Evolutionary conservation across 37 sponge, comb jelly and placozoan species (phyloP).

Genomic region (Cladorhizidae sp.): DNA sequence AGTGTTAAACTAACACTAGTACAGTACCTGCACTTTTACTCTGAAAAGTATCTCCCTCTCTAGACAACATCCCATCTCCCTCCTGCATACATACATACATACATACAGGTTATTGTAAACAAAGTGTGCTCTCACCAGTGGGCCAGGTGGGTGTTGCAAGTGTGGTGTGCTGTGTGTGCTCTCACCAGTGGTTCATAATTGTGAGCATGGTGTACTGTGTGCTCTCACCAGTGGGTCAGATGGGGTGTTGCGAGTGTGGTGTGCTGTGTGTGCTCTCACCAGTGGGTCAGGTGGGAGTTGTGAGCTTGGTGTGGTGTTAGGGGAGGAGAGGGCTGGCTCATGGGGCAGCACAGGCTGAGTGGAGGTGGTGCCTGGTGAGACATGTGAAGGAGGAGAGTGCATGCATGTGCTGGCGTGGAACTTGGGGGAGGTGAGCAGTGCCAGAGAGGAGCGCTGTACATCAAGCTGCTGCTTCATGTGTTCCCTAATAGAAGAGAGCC

Average conservation of each 20-base stretch:
- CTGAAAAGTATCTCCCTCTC: constrained; percentile 45
- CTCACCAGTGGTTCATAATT: too few species aligned
- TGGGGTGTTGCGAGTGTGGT: too few species aligned
- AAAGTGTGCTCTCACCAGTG: too few species aligned
- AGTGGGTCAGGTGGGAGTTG: constrained; percentile 6
- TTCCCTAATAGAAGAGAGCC: constrained; percentile 25
- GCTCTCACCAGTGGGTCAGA: too few species aligned
- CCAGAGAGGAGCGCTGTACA: not conserved
- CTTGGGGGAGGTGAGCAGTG: not conserved
- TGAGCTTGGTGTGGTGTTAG: not conserved
- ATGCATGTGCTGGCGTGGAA: not conserved
- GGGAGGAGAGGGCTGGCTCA: not conserved
- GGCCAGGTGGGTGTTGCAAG: too few species aligned
- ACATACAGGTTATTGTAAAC: too few species aligned
- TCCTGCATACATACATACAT: not conserved
- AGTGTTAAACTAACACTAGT: not conserved
- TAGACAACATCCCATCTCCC: constrained; percentile 36
- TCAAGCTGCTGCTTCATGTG: constrained; percentile 43
- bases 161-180: too few species aligned
- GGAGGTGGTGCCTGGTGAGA: not conserved
- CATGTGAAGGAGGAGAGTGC: not conserved
- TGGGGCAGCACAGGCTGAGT: not conserved
- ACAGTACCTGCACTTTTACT: constrained; percentile 60
- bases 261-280: not conserved
- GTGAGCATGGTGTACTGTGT: too few species aligned